Evolutionary conservation across 2,113 vertebrate species (phyloP).

Genomic region (Datnioides undecimradiatus): DNA sequence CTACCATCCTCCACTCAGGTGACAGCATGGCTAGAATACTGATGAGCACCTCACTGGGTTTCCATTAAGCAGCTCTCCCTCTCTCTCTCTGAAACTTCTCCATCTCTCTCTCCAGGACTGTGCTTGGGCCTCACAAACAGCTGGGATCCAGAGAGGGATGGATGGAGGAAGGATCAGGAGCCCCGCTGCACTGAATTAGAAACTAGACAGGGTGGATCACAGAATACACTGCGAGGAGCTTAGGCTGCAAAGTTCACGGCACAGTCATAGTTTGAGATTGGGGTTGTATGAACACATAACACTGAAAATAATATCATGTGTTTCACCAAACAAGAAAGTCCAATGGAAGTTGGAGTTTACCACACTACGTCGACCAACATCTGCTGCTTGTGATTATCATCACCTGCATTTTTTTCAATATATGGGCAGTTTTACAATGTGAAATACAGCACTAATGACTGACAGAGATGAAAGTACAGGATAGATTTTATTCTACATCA

Average conservation of each 20-base stretch:
- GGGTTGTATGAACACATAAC: slow-evolving; percentile 28
- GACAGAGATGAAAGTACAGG: not conserved
- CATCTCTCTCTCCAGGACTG: slow-evolving; percentile 33
- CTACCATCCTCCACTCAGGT: slow-evolving; percentile 81
- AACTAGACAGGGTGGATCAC: slow-evolving; percentile 58
- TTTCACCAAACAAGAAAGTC: not conserved
- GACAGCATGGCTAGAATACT: slow-evolving; percentile 81
- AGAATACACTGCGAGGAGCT: slow-evolving; percentile 33
- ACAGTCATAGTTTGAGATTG: slow-evolving; percentile 46
- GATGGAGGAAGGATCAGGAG: slow-evolving; percentile 40
- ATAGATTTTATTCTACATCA: not conserved
- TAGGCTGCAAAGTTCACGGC: slow-evolving; percentile 33
- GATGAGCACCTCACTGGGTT: slow-evolving; percentile 78
- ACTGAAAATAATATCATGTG: not conserved
- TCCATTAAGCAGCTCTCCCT: slow-evolving; percentile 68
- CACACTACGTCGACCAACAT: not conserved
- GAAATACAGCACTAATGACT: not conserved
- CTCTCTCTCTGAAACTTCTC: slow-evolving; percentile 40
- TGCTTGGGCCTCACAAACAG: slow-evolving; percentile 38
- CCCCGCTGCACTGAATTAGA: slow-evolving; percentile 58
- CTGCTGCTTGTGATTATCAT: not conserved
- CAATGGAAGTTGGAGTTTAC: not conserved
- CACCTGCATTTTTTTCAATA: not conserved
- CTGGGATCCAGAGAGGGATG: slow-evolving; percentile 58
- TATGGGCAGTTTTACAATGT: not conserved